A percentile compares a stretch with the other conserved stretches of the same genome.
Conservation (phyloP, 2,888 invertebrate species). For the Leucophenga maculata region DNA sequence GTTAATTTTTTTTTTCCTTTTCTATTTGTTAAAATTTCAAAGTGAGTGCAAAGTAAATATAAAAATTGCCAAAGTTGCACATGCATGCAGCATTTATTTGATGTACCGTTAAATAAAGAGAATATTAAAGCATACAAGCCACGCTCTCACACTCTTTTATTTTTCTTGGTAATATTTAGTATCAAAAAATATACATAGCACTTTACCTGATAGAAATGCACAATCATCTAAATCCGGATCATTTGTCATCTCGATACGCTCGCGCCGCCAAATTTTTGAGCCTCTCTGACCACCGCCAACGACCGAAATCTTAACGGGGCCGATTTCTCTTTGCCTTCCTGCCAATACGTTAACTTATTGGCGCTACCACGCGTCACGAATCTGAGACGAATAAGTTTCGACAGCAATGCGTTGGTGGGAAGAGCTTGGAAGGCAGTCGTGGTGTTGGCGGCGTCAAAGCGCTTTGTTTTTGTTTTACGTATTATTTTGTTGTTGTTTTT, state of each 20-base stretch:
- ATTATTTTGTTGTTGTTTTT: constrained; percentile 21
- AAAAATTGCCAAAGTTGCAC: constrained; percentile 17
- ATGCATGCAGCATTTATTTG: background rate
- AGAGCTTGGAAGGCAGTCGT: too few relatives aligned
- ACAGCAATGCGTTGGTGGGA: too few relatives aligned
- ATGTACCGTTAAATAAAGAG: background rate
- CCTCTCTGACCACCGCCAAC: constrained; percentile 72
- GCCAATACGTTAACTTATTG: constrained; percentile 69
- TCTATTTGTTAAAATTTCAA: constrained; percentile 4
- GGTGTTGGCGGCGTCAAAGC: constrained; percentile 36
- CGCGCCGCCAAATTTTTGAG: constrained; percentile 72
- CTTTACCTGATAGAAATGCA: constrained; percentile 88
- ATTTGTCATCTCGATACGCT: constrained; percentile 82
- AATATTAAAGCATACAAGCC: background rate
- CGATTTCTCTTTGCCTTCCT: constrained; percentile 70
- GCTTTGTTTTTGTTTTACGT: constrained; percentile 2
- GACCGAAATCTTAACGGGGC: constrained; percentile 73
- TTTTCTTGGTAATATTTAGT: too few relatives aligned
- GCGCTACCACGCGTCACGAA: constrained; percentile 45
- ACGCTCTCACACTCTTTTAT: too few relatives aligned
- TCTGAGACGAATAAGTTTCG: background rate
- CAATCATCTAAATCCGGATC: constrained; percentile 94
- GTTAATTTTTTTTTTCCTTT: constrained; percentile 27
- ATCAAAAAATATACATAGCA: background rate
- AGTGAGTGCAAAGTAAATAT: background rate